These are phyloP conservation scores for Leptinotarsa juncta DNA, from an alignment of 2,888 invertebrate species.

Conservation along the genomic window DNA sequence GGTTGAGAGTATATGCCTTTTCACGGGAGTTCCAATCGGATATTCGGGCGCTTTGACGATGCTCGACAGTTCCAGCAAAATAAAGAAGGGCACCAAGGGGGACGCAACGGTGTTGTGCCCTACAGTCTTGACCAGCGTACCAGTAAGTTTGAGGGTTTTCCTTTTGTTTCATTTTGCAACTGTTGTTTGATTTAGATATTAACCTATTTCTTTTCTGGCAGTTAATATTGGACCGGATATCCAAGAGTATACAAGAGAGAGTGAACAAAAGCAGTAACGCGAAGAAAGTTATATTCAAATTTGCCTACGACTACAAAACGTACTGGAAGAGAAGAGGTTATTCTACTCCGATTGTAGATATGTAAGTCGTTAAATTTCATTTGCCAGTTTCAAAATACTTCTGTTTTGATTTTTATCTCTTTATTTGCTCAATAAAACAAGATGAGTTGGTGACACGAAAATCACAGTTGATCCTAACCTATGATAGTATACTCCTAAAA, in stretches of 20 bases:
- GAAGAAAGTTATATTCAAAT: slow-evolving; percentile 88
- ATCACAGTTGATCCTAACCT: too few relatives aligned
- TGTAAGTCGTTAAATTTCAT: slow-evolving; percentile 60
- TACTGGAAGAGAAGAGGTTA: slow-evolving; percentile 87
- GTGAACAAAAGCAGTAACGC: slow-evolving; percentile 85
- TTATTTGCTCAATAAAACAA: too few relatives aligned
- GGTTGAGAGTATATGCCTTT: slow-evolving; percentile 87
- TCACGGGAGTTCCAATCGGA: slow-evolving; percentile 91
- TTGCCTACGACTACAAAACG: slow-evolving; percentile 93
- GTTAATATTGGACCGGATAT: slow-evolving; percentile 96
- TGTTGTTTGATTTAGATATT: neutral
- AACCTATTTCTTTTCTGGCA: slow-evolving; percentile 61
- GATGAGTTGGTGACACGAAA: too few relatives aligned
- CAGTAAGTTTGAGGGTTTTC: slow-evolving; percentile 71
- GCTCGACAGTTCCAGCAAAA: slow-evolving; percentile 93
- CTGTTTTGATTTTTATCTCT: too few relatives aligned
- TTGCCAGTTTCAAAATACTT: neutral
- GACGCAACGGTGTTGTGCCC: slow-evolving; percentile 93
- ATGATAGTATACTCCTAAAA: too few relatives aligned
- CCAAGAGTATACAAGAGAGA: slow-evolving; percentile 96
- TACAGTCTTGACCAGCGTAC: slow-evolving; percentile 96
- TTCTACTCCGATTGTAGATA: slow-evolving; percentile 81
- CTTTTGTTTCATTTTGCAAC: too few relatives aligned
- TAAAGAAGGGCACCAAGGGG: slow-evolving; percentile 93
- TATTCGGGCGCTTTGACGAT: slow-evolving; percentile 96